Conservation (phyloP, 53 echinoderm and acorn worm species). For the Luidia sarsii region DNA sequence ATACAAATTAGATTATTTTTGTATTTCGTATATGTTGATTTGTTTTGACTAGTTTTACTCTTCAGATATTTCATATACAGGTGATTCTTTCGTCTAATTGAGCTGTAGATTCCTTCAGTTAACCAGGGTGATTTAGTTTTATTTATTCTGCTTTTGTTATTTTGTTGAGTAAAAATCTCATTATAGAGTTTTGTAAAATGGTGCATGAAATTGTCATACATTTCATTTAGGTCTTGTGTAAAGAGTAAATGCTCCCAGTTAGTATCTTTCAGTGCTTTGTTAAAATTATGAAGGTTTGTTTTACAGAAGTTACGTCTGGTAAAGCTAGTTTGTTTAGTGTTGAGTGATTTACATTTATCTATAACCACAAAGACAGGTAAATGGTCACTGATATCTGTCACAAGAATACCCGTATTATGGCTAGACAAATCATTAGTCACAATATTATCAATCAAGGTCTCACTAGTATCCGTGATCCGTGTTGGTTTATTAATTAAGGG, state of each 20-base stretch:
- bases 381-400: conserved; percentile 34
- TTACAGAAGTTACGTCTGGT: background rate
- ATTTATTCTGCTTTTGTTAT: background rate
- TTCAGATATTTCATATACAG: background rate
- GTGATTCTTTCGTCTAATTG: background rate
- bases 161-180: background rate
- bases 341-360: background rate
- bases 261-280: background rate
- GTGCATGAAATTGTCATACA: background rate
- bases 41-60: background rate
- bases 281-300: background rate
- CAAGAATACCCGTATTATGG: background rate
- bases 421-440: conserved; percentile 1
- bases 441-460: conserved; percentile 26
- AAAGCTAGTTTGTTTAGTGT: background rate
- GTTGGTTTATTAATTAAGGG: background rate
- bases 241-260: background rate
- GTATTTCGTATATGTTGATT: background rate
- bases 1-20: background rate
- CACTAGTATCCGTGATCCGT: background rate
- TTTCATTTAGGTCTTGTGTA: background rate
- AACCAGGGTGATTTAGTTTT: background rate
- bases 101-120: background rate
- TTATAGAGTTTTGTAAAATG: background rate
- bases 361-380: background rate